Evolutionary conservation across 2,797 vertebrate species (phyloP), one percentile per base, ranked within the genome.

Genomic region (Spea hammondii): DNA sequence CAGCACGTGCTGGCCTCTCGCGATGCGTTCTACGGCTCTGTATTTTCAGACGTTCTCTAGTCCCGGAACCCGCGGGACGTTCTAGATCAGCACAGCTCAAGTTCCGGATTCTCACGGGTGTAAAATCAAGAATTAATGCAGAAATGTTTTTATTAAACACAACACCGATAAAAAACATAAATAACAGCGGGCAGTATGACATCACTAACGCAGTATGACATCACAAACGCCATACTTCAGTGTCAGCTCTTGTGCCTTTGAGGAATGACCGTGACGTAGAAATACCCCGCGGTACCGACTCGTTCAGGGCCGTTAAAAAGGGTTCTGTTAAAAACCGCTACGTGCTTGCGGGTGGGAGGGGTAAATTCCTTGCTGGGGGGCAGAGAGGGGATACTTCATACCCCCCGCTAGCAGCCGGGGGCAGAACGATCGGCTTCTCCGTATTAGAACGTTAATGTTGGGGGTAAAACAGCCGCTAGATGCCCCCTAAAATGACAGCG

Each of bases 141-240:
- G 68, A 81, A 81, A 72, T 76, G 74, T 77, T 82, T 32, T 82
- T 82, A 82, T 82, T 82, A 48, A 82, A 82, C 79, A 82, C 70
- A 77, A 80, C 72, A 70, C 50, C 67, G 59, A 80, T 80, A 72
- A 69, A 77, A 79, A 74, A 76, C 65, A 49, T 8, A 13, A 32
- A 75, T 50, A 44, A 65, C 65, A 75, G 3, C 17, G 47, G 69
- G 74, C 64, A 64, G 79, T 77, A 67, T 32, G 65, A 70, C 67
- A 48, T 78, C 67, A 45, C 65, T 69, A 46, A 76, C 60, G 45
- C 50, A 46, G 32, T 3, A 32, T 32, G 32, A 46, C 53, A 13
- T n/a, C 17, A 71, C 54, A 13, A 51, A 72, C 53, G 59, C 54
- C 9, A 32, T 65, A 45, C 79, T 67, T 68, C 47, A 32, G 73